phyloP scores from a whole-genome alignment of 2,888 invertebrate species.

The Microctonus brassicae region DNA sequence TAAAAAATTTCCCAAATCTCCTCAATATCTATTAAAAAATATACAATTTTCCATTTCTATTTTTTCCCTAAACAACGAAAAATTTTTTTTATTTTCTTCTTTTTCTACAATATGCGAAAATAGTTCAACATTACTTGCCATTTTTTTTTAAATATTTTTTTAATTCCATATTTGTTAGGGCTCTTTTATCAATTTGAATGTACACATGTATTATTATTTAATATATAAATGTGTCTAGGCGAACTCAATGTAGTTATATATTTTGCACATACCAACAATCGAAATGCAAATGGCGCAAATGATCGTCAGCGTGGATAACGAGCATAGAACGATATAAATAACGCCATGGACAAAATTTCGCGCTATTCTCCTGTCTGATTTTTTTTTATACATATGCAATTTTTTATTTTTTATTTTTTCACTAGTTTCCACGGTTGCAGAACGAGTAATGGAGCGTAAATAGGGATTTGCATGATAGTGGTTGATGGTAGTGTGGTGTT shows the following conservation, averaged over 20 bases:
- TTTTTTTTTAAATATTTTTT: too few species aligned
- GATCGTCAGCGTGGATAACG: conserved; percentile 34
- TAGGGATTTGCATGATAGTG: conserved; percentile 39
- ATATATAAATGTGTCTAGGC: not conserved
- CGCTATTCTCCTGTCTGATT: not conserved
- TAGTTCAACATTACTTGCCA: not conserved
- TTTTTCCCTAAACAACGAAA: too few species aligned
- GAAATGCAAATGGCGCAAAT: conserved; percentile 37
- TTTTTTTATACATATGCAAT: not conserved
- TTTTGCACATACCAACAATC: conserved; percentile 25
- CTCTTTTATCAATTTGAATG: not conserved
- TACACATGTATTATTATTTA: not conserved
- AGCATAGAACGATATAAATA: conserved; percentile 40
- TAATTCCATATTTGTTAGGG: not conserved
- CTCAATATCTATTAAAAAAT: too few species aligned
- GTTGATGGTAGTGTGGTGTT: conserved; percentile 12
- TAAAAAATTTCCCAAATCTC: too few species aligned
- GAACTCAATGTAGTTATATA: conserved; percentile 16
- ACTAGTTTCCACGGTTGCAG: conserved; percentile 27
- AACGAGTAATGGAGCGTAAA: conserved; percentile 36
- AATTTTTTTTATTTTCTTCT: not conserved
- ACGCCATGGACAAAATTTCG: conserved; percentile 29
- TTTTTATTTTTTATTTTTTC: conserved; percentile 26
- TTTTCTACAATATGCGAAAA: not conserved
- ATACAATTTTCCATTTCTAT: too few species aligned